These are phyloP conservation scores for Anhinga rufa DNA, from an alignment of 2,113 vertebrate genomes.

Conservation along the genomic window DNA sequence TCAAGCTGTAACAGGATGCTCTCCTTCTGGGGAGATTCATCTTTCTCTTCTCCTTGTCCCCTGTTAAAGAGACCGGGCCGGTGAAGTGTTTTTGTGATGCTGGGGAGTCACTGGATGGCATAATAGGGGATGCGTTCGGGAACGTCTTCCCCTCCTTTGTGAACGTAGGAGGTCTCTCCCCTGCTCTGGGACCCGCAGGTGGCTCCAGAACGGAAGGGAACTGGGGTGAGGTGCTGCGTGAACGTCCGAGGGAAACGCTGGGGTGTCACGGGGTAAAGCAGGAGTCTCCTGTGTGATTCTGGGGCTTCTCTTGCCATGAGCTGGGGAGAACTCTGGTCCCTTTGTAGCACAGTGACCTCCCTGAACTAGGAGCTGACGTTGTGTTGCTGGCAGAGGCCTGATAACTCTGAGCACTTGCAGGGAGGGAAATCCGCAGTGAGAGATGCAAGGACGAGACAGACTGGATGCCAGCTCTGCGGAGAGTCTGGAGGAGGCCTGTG, in stretches of 20 bases:
- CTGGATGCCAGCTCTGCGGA: not conserved
- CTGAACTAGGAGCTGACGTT: not conserved
- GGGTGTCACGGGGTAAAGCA: not conserved
- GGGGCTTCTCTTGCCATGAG: not conserved
- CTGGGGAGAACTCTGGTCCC: not conserved
- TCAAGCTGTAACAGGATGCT: not conserved
- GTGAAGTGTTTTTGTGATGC: not conserved
- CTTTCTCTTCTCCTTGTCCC: not conserved
- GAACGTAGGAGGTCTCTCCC: not conserved
- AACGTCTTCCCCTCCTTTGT: not conserved
- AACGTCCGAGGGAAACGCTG: not conserved
- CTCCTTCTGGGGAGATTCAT: not conserved
- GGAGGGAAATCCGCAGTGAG: not conserved
- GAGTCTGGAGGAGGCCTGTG: not conserved
- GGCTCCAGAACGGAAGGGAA: not conserved
- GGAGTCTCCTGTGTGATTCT: not conserved
- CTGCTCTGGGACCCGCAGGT: not conserved
- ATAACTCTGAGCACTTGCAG: not conserved
- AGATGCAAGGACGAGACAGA: rapidly evolving
- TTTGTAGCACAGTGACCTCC: no score
- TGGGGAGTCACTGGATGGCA: not conserved
- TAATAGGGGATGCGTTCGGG: rapidly evolving
- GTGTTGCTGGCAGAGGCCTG: not conserved
- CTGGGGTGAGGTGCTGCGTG: not conserved
- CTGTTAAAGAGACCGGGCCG: not conserved